These are phyloP conservation scores for Alauda arvensis DNA, from an alignment of 2,797 vertebrate species.

Conservation along the genomic window DNA sequence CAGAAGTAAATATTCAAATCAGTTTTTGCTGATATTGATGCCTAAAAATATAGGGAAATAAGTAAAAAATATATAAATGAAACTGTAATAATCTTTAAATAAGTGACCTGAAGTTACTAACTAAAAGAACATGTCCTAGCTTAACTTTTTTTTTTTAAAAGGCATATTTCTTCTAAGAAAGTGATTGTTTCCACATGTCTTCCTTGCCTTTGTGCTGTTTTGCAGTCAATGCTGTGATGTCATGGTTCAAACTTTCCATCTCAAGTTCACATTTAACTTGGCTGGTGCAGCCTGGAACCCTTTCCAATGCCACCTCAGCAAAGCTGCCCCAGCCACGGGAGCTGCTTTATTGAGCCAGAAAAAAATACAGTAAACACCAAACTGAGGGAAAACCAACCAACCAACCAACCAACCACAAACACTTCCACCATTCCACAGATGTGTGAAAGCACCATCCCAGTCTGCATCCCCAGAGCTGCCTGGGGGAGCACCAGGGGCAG, in stretches of 20 bases:
- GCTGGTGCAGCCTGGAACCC: neutral
- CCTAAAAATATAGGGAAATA: slow-evolving; percentile 26
- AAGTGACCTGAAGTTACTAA: slow-evolving; percentile 52
- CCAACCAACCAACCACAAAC: neutral
- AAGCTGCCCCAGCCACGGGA: neutral
- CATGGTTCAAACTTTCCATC: slow-evolving; percentile 39
- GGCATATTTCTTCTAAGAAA: slow-evolving; percentile 12
- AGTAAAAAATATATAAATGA: slow-evolving; percentile 46
- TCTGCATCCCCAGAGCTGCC: neutral
- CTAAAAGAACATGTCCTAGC: slow-evolving; percentile 35
- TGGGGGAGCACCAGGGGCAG: neutral
- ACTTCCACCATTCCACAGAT: neutral
- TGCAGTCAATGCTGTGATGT: slow-evolving; percentile 2
- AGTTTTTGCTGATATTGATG: slow-evolving; percentile 15
- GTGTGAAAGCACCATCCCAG: neutral
- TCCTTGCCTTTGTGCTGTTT: neutral
- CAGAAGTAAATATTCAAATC: slow-evolving; percentile 43
- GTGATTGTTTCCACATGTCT: slow-evolving; percentile 54
- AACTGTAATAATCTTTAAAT: slow-evolving; percentile 36
- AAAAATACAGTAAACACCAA: neutral
- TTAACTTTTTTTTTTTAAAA: neutral
- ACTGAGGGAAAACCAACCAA: neutral
- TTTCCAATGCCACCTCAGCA: slow-evolving; percentile 2
- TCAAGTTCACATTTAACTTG: neutral
- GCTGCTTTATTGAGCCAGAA: neutral